A percentile compares a stretch with the other conserved stretches of the same genome.
phyloP scores from a whole-genome alignment of 2,113 vertebrate genomes.

The Sceloporus undulatus region DNA sequence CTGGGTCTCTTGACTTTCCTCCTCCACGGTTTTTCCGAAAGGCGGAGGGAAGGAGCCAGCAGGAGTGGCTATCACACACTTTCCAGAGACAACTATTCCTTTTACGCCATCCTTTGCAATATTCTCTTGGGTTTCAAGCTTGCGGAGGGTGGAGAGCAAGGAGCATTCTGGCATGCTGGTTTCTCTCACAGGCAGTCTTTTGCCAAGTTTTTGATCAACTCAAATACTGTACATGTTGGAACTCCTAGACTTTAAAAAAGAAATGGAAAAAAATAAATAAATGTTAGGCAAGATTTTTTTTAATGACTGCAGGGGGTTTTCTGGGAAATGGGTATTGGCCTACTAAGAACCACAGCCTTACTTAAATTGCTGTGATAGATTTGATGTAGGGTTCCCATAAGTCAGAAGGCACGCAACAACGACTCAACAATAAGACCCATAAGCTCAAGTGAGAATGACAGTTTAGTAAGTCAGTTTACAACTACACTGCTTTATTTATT shows the following conservation, averaged over 20 bases:
- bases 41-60: background rate
- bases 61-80: background rate
- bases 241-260: background rate
- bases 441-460: no score
- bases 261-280: background rate
- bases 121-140: background rate
- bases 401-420: no score
- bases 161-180: background rate
- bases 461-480: no score
- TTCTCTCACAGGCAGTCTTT: background rate
- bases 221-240: background rate
- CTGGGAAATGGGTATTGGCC: no score
- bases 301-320: background rate
- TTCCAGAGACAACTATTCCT: constrained; percentile 7
- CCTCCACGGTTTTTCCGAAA: background rate
- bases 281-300: background rate
- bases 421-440: no score
- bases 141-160: background rate
- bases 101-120: background rate
- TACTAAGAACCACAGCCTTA: no score
- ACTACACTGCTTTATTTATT: no score
- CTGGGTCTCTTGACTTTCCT: background rate
- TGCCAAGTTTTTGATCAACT: constrained; percentile 4
- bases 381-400: no score
- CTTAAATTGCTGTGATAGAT: no score